Evolutionary conservation across 2,888 invertebrate genomes (phyloP).

Genomic region (Archips xylosteana): DNA sequence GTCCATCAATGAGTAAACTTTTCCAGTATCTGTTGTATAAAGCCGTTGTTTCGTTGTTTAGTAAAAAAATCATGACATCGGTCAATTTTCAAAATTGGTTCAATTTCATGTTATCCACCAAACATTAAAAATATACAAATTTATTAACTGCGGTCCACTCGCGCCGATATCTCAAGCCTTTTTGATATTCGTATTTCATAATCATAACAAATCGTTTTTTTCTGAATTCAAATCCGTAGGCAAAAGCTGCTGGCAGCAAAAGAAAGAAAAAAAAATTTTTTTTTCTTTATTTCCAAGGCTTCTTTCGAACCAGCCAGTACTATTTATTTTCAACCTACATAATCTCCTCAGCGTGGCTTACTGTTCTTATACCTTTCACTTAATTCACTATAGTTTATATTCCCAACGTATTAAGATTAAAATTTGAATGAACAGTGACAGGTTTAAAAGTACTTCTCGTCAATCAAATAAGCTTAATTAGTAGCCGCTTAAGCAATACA

Average conservation of each 20-base stretch:
- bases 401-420: not conserved
- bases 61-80: too few species aligned
- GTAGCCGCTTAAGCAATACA: conserved; percentile 16
- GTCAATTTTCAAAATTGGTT: too few species aligned
- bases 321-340: not conserved
- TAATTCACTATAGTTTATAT: not conserved
- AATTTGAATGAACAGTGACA: not conserved
- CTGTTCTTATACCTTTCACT: not conserved
- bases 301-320: not conserved
- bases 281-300: not conserved
- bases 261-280: not conserved
- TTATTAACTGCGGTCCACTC: too few species aligned
- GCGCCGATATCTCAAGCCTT: too few species aligned
- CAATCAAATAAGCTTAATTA: conserved; percentile 22
- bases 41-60: too few species aligned
- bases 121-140: too few species aligned
- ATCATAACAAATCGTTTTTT: too few species aligned
- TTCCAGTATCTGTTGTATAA: too few species aligned
- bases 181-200: too few species aligned
- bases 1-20: too few species aligned
- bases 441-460: conserved; percentile 5
- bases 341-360: not conserved
- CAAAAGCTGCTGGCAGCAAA: not conserved
- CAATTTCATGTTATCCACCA: too few species aligned
- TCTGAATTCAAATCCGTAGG: not conserved